Evolutionary conservation across 2,797 vertebrate genomes (phyloP).

Genomic region (Sebastes itinus): DNA sequence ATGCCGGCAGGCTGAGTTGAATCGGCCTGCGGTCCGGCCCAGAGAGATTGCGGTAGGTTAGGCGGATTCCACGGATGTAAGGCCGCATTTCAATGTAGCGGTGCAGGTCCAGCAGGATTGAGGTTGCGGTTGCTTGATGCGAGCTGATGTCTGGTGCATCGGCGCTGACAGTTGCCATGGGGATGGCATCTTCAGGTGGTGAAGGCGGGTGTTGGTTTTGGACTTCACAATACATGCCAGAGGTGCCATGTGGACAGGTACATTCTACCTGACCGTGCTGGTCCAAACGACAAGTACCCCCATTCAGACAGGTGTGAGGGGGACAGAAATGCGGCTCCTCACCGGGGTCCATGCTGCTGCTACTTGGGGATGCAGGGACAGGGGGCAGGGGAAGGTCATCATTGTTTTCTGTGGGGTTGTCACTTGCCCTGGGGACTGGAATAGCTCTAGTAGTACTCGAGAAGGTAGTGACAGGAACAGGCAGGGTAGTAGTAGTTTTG

Average conservation of each 20-base stretch:
- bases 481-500: constrained; percentile 73
- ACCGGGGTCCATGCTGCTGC: constrained; percentile 40
- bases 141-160: constrained; percentile 68
- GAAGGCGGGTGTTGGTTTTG: constrained; percentile 64
- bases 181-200: constrained; percentile 52
- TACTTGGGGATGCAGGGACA: constrained; percentile 52
- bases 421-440: constrained; percentile 81
- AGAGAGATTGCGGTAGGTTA: constrained; percentile 93
- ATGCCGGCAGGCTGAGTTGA: constrained; percentile 87
- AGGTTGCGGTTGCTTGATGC: constrained; percentile 75
- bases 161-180: constrained; percentile 44
- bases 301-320: constrained; percentile 87
- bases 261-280: constrained; percentile 82
- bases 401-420: constrained; percentile 63
- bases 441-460: constrained; percentile 64
- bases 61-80: constrained; percentile 88
- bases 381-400: constrained; percentile 29
- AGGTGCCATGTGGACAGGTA: constrained; percentile 83
- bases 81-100: constrained; percentile 83
- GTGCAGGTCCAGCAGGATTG: constrained; percentile 87
- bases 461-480: constrained; percentile 67
- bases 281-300: constrained; percentile 87
- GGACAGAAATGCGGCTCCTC: constrained; percentile 82
- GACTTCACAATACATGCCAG: constrained; percentile 86
- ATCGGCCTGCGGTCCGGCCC: constrained; percentile 89